Evolutionary conservation across 2,797 vertebrate species (phyloP).

Genomic region (Delichon dasypus): DNA sequence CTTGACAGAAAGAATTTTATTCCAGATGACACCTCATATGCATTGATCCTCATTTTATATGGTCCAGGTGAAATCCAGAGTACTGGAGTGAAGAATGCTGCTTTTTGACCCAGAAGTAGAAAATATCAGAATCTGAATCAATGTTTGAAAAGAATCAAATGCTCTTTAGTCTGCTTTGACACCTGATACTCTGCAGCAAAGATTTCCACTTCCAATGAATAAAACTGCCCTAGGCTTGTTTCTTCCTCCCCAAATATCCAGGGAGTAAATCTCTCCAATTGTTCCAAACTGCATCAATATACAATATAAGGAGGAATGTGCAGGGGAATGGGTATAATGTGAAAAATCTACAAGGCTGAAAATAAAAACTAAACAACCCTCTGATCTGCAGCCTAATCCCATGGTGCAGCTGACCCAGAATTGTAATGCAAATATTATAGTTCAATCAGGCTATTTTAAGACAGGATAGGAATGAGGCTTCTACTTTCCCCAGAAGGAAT

Average conservation of each 20-base stretch:
- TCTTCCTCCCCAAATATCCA: not conserved
- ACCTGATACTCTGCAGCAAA: conserved; percentile 35
- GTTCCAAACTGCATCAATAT: not conserved
- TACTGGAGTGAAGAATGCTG: not conserved
- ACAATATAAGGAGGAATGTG: conserved; percentile 2
- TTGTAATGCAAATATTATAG: conserved; percentile 72
- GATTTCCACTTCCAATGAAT: conserved; percentile 22
- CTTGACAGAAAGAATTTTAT: not conserved
- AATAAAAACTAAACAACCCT: conserved; percentile 54
- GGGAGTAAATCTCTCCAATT: conserved; percentile 37
- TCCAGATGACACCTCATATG: not conserved
- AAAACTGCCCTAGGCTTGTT: conserved; percentile 26
- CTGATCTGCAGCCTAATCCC: conserved; percentile 51
- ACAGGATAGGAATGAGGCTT: conserved; percentile 49
- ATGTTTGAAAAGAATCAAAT: conserved; percentile 40
- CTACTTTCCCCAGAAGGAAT: conserved; percentile 68
- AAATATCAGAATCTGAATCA: not conserved
- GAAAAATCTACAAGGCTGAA: conserved; percentile 56
- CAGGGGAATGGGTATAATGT: conserved; percentile 34
- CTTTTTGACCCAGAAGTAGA: not conserved
- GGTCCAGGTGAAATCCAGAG: not conserved
- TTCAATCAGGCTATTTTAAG: conserved; percentile 73
- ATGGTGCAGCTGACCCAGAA: conserved; percentile 70
- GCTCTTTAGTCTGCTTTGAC: conserved; percentile 51
- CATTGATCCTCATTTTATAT: not conserved